Evolutionary conservation across 2,888 invertebrate species (phyloP).

Genomic region (Conchocele bisecta): DNA sequence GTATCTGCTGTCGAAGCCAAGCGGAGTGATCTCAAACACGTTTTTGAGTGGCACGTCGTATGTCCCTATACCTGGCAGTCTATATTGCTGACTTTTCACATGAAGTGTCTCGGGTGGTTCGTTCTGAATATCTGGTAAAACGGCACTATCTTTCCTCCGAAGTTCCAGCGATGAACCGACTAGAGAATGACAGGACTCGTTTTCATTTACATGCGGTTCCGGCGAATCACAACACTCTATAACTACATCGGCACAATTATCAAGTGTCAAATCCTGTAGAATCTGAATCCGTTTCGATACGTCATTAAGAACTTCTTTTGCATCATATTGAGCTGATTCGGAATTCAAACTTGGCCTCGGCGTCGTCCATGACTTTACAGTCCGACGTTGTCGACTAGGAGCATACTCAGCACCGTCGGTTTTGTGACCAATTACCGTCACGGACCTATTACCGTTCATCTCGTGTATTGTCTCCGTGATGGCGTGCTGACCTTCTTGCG

Average conservation of each 20-base stretch:
- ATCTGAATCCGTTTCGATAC: slow-evolving; percentile 23
- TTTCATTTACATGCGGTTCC: not conserved
- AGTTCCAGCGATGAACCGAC: slow-evolving; percentile 33
- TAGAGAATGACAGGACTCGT: slow-evolving; percentile 49
- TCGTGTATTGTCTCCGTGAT: slow-evolving; percentile 71
- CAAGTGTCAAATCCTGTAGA: slow-evolving; percentile 5
- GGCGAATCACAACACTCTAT: not conserved
- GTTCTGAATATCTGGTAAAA: slow-evolving; percentile 50
- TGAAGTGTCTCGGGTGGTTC: slow-evolving; percentile 22
- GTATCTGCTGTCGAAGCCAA: slow-evolving; percentile 74
- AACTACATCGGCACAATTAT: not conserved
- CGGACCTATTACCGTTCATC: slow-evolving; percentile 46
- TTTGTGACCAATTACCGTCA: not conserved
- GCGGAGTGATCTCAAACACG: slow-evolving; percentile 76
- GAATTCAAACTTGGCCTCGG: slow-evolving; percentile 17
- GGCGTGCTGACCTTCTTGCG: slow-evolving; percentile 72
- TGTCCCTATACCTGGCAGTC: slow-evolving; percentile 66
- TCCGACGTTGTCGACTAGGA: slow-evolving; percentile 35
- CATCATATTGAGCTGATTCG: slow-evolving; percentile 17
- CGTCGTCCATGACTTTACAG: slow-evolving; percentile 29
- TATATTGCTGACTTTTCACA: slow-evolving; percentile 29
- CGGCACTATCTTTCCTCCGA: slow-evolving; percentile 6
- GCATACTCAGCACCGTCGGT: slow-evolving; percentile 28
- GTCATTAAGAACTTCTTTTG: slow-evolving; percentile 24
- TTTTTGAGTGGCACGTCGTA: slow-evolving; percentile 53